Evolutionary conservation across 2,888 invertebrate genomes (phyloP), one percentile per base, ranked within the genome.

Genomic region (Cetonia aurata): DNA sequence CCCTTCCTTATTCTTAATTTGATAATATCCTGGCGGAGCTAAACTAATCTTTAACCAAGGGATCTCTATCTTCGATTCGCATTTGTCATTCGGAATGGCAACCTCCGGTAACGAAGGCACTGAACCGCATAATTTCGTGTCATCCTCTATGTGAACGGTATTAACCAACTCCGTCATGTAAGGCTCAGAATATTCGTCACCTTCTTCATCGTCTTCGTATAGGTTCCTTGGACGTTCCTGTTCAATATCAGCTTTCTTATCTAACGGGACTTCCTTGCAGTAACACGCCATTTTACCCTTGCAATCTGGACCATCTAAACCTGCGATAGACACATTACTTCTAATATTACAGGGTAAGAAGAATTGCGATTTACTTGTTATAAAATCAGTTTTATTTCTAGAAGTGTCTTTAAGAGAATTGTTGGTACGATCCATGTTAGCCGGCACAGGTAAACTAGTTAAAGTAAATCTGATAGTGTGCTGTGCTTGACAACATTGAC

Each of bases 1-100:
- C 6, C 50, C 53, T 3, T 48, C 46, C 42, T 17, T 60, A 12
- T 60, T 52, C 42, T 60, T 52, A 9, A 69, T 60, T 60, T 69
- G 42, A 10, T 69, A 69, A 12, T 41, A 69, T 8, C 69, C 69
- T 0, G 60, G 59, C 17, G 69, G 69, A 10, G 69, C 50, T 13
- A 69, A 42, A 10, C 57, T 57, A 25, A 69, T 69, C 33, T 59
- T 48, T 15, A 69, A 37, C 69, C 69, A 69, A 6, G 69, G 69
- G 8, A 69, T 69, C 12, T 69, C 69, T n/a, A 69, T 50, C 13
- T 57, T 69, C 17, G 69, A 69, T 17, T 69, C 69, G 52, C 69
- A 69, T 42, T 50, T 57, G 10, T 69, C 59, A 37, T 59, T 57
- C 9, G 48, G 41, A 13, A 42, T 41, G 12, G 19, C 41, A n/a